phyloP scores from a whole-genome alignment of 1,140 invertebrate species.

The Cylas formicarius region DNA sequence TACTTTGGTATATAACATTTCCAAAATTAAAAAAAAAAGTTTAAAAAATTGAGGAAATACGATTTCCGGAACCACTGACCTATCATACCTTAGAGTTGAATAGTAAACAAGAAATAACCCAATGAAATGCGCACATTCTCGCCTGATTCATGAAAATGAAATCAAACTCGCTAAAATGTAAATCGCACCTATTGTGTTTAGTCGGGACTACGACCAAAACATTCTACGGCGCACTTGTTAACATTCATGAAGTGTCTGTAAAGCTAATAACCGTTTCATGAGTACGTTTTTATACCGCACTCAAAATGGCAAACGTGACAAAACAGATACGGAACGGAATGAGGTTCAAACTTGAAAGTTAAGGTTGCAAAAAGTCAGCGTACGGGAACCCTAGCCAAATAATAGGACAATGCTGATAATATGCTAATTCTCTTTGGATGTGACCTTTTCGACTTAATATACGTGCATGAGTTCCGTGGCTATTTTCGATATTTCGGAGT shows the following conservation, averaged over 20 bases:
- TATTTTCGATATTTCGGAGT: no score
- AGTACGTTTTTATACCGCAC: conserved; percentile 32
- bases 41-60: no score
- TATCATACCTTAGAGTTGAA: no score
- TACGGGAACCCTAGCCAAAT: conserved; percentile 17
- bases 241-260: conserved; percentile 36
- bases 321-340: conserved; percentile 20
- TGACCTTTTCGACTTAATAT: no score
- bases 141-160: no score
- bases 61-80: no score
- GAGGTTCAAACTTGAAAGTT: conserved; percentile 18
- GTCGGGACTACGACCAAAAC: conserved; percentile 13
- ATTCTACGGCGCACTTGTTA: conserved; percentile 28
- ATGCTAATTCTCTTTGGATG: conserved; percentile 23
- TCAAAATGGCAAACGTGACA: conserved; percentile 28
- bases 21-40: no score
- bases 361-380: conserved; percentile 17
- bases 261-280: conserved; percentile 36
- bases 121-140: no score
- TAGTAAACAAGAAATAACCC: no score
- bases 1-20: no score
- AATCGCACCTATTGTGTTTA: conserved; percentile 8
- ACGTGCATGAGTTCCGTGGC: no score
- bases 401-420: conserved; percentile 17
- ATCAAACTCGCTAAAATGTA: conserved; percentile 10